A percentile compares a stretch with the other conserved stretches of the same genome.
Evolutionary conservation across 2,797 vertebrate species (phyloP).

Genomic region (Chaunax sp.): DNA sequence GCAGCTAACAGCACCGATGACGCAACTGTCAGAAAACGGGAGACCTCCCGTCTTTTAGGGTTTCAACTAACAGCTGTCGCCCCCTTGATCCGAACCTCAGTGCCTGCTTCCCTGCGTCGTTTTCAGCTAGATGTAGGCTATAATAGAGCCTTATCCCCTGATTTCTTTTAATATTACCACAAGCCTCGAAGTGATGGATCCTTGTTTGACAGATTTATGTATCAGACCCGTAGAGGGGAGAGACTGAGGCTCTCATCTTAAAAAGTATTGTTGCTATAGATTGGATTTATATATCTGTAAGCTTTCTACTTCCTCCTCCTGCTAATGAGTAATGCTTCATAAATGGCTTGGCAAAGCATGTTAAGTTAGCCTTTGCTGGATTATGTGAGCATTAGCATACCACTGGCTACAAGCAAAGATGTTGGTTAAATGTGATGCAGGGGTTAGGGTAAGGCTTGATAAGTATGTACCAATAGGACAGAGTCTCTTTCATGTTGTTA

Average conservation of each 20-base stretch:
- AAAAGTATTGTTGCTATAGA: constrained; percentile 21
- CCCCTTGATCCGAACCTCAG: constrained; percentile 1
- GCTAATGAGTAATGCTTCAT: constrained; percentile 50
- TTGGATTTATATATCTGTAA: constrained; percentile 18
- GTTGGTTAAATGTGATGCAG: constrained; percentile 56
- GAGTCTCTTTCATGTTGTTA: constrained; percentile 73
- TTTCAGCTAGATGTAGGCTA: constrained; percentile 50
- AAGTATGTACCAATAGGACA: constrained; percentile 60
- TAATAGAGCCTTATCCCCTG: constrained; percentile 15
- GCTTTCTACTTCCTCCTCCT: constrained; percentile 31
- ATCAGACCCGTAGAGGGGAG: constrained; percentile 6
- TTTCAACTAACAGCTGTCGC: not conserved
- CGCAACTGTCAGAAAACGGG: no score
- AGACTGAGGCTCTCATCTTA: constrained; percentile 6
- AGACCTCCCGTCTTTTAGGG: constrained; percentile 1
- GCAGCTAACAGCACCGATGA: no score
- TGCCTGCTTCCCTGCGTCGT: constrained; percentile 35
- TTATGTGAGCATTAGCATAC: constrained; percentile 30
- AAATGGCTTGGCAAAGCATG: constrained; percentile 31
- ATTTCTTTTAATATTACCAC: constrained; percentile 19
- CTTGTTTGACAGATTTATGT: constrained; percentile 25
- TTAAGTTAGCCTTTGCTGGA: constrained; percentile 34
- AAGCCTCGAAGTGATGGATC: constrained; percentile 30
- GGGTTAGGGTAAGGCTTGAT: constrained; percentile 27
- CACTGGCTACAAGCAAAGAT: constrained; percentile 58